Evolutionary conservation across 1,140 invertebrate genomes (phyloP).

Genomic region (Ostrea edulis): DNA sequence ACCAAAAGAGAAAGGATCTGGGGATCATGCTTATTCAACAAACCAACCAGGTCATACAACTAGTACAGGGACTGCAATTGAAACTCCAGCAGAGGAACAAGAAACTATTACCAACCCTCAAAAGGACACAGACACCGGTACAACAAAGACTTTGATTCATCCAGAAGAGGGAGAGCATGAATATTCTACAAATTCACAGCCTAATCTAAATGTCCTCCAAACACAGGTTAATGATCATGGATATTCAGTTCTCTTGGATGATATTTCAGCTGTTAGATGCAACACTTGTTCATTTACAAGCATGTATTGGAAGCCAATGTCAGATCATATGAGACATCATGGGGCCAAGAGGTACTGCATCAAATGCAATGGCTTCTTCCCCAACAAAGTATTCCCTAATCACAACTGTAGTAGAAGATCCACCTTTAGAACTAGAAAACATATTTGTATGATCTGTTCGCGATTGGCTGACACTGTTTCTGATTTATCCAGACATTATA

Average conservation of each 20-base stretch:
- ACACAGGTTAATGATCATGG: neutral
- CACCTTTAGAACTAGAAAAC: neutral
- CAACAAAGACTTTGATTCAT: neutral
- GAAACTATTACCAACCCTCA: too few relatives aligned
- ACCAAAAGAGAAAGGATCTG: too few relatives aligned
- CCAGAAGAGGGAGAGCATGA: neutral
- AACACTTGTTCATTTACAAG: neutral
- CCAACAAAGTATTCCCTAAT: neutral
- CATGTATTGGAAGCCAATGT: neutral
- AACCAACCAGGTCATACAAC: too few relatives aligned
- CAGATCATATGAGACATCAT: conserved; percentile 5
- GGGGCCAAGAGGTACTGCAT: neutral
- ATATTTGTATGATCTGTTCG: neutral
- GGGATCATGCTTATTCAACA: too few relatives aligned
- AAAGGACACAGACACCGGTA: neutral
- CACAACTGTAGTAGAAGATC: neutral
- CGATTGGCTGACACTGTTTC: neutral
- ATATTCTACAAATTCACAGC: neutral
- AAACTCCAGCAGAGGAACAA: too few relatives aligned
- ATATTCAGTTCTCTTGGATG: neutral
- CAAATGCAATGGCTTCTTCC: neutral
- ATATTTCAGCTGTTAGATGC: neutral
- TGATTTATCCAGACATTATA: neutral
- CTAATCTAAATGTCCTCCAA: neutral
- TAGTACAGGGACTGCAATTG: too few relatives aligned